Conservation (phyloP, 2,113 vertebrate species). For the Dendropsophus ebraccatus region DNA sequence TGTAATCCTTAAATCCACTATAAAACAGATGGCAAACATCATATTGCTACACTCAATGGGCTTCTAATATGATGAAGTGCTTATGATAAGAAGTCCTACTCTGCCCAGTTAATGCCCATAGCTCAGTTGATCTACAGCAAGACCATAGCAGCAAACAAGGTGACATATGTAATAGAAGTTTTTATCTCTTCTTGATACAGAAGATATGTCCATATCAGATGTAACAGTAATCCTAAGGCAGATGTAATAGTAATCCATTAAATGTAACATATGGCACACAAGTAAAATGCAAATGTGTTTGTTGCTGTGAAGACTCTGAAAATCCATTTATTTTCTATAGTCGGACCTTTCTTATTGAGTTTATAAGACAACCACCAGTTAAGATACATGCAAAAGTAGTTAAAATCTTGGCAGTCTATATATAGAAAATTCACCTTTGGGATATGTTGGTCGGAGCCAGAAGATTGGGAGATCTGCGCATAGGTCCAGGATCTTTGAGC, state of each 20-base stretch:
- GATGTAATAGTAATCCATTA: neutral
- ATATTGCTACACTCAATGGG: too few relatives aligned
- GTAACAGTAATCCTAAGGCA: neutral
- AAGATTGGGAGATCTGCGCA: constrained; percentile 87
- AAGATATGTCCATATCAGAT: too few relatives aligned
- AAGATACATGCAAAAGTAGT: neutral
- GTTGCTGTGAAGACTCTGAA: too few relatives aligned
- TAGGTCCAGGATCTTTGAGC: constrained; percentile 85
- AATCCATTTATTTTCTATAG: neutral
- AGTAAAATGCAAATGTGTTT: neutral
- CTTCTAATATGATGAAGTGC: neutral
- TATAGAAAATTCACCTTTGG: constrained; percentile 76
- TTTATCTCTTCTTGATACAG: too few relatives aligned
- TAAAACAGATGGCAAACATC: too few relatives aligned
- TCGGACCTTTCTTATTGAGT: neutral
- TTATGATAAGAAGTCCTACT: neutral
- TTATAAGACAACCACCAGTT: neutral
- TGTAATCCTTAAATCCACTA: too few relatives aligned
- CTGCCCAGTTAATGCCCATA: neutral
- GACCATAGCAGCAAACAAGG: neutral
- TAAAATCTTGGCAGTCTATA: neutral
- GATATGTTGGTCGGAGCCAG: constrained; percentile 86
- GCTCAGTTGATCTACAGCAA: neutral
- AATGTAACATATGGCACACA: neutral
- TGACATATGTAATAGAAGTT: neutral